Conservation (phyloP, 1,140 invertebrate genomes). For the Hestina assimilis region DNA sequence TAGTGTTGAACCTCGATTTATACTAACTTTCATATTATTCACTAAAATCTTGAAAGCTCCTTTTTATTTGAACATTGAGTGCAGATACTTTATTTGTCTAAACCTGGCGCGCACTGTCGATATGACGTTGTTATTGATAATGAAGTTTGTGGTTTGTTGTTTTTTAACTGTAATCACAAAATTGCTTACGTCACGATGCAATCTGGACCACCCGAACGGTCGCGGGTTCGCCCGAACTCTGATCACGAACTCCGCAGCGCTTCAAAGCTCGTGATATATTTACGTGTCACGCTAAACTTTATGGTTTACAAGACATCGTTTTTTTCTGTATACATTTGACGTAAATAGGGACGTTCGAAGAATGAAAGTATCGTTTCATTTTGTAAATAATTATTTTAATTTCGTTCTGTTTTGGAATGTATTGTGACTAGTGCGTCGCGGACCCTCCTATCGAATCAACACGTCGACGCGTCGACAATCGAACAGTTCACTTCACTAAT, state of each 20-base stretch:
- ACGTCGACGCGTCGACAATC: conserved; percentile 37
- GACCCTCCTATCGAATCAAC: conserved; percentile 46
- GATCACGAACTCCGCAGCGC: conserved; percentile 39
- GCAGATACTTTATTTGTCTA: conserved; percentile 75
- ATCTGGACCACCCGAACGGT: conserved; percentile 46
- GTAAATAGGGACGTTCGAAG: conserved; percentile 2
- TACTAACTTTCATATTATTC: conserved; percentile 72
- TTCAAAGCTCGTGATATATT: conserved; percentile 26
- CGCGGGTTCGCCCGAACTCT: conserved; percentile 23
- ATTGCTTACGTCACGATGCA: conserved; percentile 46
- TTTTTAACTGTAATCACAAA: conserved; percentile 50
- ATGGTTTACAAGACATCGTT: conserved; percentile 24
- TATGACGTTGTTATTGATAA: conserved; percentile 39
- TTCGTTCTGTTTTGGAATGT: conserved; percentile 16
- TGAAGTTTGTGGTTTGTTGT: conserved; percentile 44
- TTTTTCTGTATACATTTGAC: conserved; percentile 1
- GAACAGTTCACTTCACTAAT: conserved; percentile 65
- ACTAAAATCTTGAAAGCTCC: conserved; percentile 78
- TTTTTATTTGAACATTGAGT: conserved; percentile 78
- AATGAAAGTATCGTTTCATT: conserved; percentile 11
- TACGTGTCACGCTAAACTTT: conserved; percentile 19
- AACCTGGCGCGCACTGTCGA: conserved; percentile 71
- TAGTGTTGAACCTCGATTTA: conserved; percentile 67
- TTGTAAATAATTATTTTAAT: not conserved
- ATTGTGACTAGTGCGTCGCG: conserved; percentile 68